Percentiles rank a stretch among this genome's conserved stretches.
Conservation (phyloP, 2,888 invertebrate genomes). For the Eustalomyia histrio region DNA sequence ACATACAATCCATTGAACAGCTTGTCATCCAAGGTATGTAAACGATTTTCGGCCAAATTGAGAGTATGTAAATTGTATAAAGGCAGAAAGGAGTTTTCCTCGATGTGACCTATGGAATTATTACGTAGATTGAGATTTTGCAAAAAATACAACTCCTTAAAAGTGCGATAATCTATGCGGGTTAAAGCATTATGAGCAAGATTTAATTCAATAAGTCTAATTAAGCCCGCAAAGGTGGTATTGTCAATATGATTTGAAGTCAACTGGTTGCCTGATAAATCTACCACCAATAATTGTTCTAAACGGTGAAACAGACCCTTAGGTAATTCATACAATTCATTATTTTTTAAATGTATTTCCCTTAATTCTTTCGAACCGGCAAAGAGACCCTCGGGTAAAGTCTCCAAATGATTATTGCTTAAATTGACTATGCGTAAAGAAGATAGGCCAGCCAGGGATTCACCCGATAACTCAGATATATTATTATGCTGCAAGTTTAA, state of each 20-base stretch:
- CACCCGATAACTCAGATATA: constrained; percentile 88
- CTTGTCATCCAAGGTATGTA: constrained; percentile 89
- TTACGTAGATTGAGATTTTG: constrained; percentile 92
- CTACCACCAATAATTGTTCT: constrained; percentile 90
- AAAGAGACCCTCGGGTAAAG: constrained; percentile 90
- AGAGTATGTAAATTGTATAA: constrained; percentile 93
- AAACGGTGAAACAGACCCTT: constrained; percentile 90
- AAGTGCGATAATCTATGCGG: constrained; percentile 89
- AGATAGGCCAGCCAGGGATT: constrained; percentile 88
- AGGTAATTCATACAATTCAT: constrained; percentile 90
- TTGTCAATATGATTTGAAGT: constrained; percentile 92
- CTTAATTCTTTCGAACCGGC: constrained; percentile 89
- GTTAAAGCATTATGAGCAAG: constrained; percentile 91
- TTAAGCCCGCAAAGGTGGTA: constrained; percentile 91
- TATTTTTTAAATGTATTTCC: constrained; percentile 91
- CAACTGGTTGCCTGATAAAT: constrained; percentile 91
- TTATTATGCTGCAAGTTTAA: constrained; percentile 91
- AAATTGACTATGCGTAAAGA: constrained; percentile 91
- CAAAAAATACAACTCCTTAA: constrained; percentile 91
- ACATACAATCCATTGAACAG: constrained; percentile 92
- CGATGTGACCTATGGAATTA: constrained; percentile 92
- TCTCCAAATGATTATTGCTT: constrained; percentile 90
- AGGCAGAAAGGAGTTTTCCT: constrained; percentile 92
- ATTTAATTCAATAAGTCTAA: constrained; percentile 90
- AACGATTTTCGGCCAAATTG: constrained; percentile 92